Percentiles rank a stretch among this genome's conserved stretches.
These are phyloP conservation scores for Myotis findleyi DNA, from an alignment of 2,797 vertebrate genomes.

Conservation along the genomic window DNA sequence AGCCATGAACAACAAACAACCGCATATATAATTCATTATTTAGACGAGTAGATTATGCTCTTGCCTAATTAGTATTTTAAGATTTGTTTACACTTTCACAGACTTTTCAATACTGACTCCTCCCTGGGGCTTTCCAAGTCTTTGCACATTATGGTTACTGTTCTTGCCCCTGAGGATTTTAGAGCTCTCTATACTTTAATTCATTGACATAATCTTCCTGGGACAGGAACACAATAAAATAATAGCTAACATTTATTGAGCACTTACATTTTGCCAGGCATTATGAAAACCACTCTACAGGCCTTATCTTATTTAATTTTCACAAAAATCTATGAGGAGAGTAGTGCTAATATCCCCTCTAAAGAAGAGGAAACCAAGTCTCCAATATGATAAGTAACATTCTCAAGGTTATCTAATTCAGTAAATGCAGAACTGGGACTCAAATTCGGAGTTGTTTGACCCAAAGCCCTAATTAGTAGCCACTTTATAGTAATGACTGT, in stretches of 20 bases:
- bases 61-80: slow-evolving; percentile 86
- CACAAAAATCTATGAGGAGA: not conserved
- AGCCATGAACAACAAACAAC: slow-evolving; percentile 76
- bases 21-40: slow-evolving; percentile 86
- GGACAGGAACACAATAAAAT: not conserved
- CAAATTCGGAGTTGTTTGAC: not conserved
- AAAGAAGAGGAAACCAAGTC: slow-evolving; percentile 12
- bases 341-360: not conserved
- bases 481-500: not conserved
- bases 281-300: slow-evolving; percentile 17
- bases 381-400: not conserved
- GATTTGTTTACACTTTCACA: slow-evolving; percentile 78
- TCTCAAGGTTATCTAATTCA: not conserved
- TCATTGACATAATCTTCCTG: slow-evolving; percentile 56
- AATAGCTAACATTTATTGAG: slow-evolving; percentile 55
- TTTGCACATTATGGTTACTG: slow-evolving; percentile 56
- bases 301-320: slow-evolving; percentile 24
- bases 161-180: slow-evolving; percentile 41
- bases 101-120: slow-evolving; percentile 47
- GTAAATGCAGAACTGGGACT: not conserved
- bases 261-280: not conserved
- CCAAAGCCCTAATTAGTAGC: not conserved
- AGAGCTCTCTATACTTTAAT: slow-evolving; percentile 52
- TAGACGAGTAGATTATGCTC: slow-evolving; percentile 84
- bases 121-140: slow-evolving; percentile 48